Evolutionary conservation across 2,113 vertebrate species (phyloP), one percentile per base, ranked within the genome.

Genomic region (Catagonus wagneri): DNA sequence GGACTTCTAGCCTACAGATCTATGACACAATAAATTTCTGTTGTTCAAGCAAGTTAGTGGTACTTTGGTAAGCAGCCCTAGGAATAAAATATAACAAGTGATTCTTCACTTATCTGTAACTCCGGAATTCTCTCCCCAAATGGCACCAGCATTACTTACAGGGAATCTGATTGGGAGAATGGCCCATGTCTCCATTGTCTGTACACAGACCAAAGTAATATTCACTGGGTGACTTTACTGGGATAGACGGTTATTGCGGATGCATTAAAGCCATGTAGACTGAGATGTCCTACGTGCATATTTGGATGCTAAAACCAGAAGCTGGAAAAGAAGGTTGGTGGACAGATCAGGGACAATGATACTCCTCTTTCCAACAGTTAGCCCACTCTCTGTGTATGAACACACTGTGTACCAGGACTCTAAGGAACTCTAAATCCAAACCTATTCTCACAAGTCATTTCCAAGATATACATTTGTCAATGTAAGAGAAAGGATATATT

Each of bases 321-420:
- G 14, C 6, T 14, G 34, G n/a, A 54, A 65, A 6, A 65, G 15
- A 74, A 44, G 15, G 22, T 1, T 78, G 7, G 6, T 14, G 0
- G 39, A 29, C 3, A 36, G 4, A 36, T 14, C 1, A 50, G 22
- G 6, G 1, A 1, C 17, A 5, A n/a, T 17, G 16, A n/a, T n/a
- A n/a, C n/a, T n/a, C n/a, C n/a, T n/a, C n/a, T n/a, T n/a, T n/a
- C n/a, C n/a, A n/a, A n/a, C n/a, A n/a, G n/a, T n/a, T n/a, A 11
- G 2, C 6, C 23, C 1, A 14, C 16, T 7, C 15, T 72, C 16
- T 8, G 7, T 27, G 9, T 50, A 19, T 13, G n/a, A 61, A 71
- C 14, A 20, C 6, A 61, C 0, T 32, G 11, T 50, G 13, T 25
- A 20, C 6, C 6, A 81, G 11, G 60, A 36, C 56, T 88, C 19